phyloP scores from a whole-genome alignment of 1,140 invertebrate genomes.

The Drosophila nannoptera region DNA sequence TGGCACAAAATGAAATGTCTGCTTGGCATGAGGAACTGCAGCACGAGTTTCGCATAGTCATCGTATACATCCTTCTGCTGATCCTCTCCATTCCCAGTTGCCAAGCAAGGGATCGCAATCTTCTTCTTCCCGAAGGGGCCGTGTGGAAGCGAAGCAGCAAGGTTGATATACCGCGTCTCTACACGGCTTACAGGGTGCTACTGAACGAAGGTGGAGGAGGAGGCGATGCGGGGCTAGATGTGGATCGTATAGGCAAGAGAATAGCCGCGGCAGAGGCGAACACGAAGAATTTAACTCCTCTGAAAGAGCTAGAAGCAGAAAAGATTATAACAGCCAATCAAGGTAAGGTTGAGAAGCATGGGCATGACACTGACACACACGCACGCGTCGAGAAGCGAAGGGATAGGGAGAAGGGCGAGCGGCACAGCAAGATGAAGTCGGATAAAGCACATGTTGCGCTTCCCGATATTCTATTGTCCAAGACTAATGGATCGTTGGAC shows the following conservation, averaged over 20 bases:
- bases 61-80: conserved; percentile 22
- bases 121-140: background rate
- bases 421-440: background rate
- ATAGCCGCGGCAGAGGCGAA: conserved; percentile 7
- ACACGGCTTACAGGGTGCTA: conserved; percentile 41
- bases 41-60: conserved; percentile 8
- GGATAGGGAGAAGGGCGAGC: background rate
- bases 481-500: conserved; percentile 13
- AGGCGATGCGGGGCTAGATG: background rate
- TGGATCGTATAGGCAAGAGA: background rate
- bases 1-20: conserved; percentile 51
- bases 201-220: conserved; percentile 4
- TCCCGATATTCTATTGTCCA: conserved; percentile 9
- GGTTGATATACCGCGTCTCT: conserved; percentile 37
- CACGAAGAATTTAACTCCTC: background rate
- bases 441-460: background rate
- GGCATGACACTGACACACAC: no score
- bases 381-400: no score
- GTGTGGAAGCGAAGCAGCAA: conserved; percentile 1
- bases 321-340: background rate
- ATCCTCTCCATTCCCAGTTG: conserved; percentile 4
- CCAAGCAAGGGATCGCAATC: background rate
- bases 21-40: conserved; percentile 10
- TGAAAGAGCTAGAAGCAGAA: no score
- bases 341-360: background rate